These are phyloP conservation scores for Alviniconcha strummeri DNA, from an alignment of 2,888 invertebrate genomes.

Conservation along the genomic window DNA sequence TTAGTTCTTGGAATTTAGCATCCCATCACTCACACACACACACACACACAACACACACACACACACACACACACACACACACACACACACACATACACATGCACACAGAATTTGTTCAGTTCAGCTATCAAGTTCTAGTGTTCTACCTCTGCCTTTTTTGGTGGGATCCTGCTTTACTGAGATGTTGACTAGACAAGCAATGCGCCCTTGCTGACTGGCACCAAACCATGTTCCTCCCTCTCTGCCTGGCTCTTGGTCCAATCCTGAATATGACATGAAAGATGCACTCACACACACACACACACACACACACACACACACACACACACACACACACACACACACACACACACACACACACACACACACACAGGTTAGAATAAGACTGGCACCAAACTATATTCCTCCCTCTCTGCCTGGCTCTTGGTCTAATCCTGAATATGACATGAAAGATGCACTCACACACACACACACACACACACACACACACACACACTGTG, in stretches of 20 bases:
- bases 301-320: not conserved
- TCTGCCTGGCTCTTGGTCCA: conserved; percentile 83
- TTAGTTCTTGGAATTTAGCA: not conserved
- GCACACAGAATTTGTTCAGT: too few relatives aligned
- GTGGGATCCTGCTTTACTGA: conserved; percentile 67
- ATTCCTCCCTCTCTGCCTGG: conserved; percentile 86
- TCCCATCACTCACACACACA: not conserved
- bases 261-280: conserved; percentile 76
- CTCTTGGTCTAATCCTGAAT: conserved; percentile 84
- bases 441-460: not conserved
- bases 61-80: not conserved
- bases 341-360: conserved; percentile 24
- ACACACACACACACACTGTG: not conserved
- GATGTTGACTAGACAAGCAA: conserved; percentile 84
- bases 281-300: conserved; percentile 11
- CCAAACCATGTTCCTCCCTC: conserved; percentile 91
- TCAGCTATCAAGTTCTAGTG: too few relatives aligned
- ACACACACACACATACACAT: not conserved
- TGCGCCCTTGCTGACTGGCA: conserved; percentile 78
- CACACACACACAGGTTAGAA: conserved; percentile 15
- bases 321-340: conserved; percentile 24
- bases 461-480: not conserved
- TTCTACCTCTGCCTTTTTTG: conserved; percentile 64
- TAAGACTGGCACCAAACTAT: conserved; percentile 83
- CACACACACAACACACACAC: not conserved